A percentile compares a stretch with the other conserved stretches of the same genome.
phyloP scores from a whole-genome alignment of 2,113 vertebrate species.

The Panthera leo region DNA sequence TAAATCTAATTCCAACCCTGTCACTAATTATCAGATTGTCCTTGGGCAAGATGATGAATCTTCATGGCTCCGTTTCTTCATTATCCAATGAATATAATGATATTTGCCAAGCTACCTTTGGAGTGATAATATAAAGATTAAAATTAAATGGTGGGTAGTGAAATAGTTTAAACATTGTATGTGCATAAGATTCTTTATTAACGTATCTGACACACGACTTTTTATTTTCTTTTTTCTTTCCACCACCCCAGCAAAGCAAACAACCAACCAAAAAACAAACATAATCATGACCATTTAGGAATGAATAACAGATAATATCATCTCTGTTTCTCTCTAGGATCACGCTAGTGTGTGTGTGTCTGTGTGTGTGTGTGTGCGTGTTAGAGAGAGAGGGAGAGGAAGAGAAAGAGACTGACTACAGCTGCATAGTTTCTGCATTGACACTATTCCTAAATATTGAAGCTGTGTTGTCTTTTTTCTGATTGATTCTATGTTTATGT shows the following conservation, averaged over 20 bases:
- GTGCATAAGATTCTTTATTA: not conserved
- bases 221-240: not conserved
- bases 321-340: not conserved
- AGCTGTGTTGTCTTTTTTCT: not conserved
- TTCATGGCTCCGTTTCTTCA: constrained; percentile 19
- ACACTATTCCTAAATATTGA: not conserved
- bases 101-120: constrained; percentile 36
- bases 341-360: not conserved
- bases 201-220: not conserved
- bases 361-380: not conserved
- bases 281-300: not conserved
- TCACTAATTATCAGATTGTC: constrained; percentile 36
- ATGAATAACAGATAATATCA: not conserved
- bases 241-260: not conserved
- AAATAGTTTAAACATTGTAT: not conserved
- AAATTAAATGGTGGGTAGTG: constrained; percentile 29
- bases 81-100: not conserved
- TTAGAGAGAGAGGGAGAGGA: not conserved
- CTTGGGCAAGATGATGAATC: not conserved
- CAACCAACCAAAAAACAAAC: not conserved
- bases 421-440: not conserved
- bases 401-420: not conserved
- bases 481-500: not conserved
- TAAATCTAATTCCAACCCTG: not conserved
- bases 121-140: not conserved